Base-by-base conservation (phyloP, 2,797 vertebrate genomes). In the Pangasius larnaudii region DNA sequence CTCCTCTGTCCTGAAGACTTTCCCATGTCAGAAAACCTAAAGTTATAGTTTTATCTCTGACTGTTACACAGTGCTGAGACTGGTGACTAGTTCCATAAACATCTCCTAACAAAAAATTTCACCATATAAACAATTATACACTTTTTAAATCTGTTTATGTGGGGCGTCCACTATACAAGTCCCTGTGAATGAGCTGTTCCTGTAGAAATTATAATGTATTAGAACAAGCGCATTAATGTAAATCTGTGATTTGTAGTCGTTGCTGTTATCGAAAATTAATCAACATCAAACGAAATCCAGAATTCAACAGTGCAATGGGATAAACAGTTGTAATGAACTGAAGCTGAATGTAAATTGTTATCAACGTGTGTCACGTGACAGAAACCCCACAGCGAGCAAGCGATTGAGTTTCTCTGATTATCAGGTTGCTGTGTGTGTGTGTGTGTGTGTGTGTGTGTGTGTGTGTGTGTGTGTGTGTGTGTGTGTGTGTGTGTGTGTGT, bases 381-480 rank as follows among this genome's bases (percentile, higher is more conserved):
- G 58, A 82, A 82, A 82, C 36, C 27, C 8, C 39, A 42, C 6
- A 9, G 39, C 3, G 18, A 65, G 39, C 79, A 63, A 7, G 14
- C 0, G 14, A 18, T 49, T 82, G 58, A 0, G 14, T 63, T 65
- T 61, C 58, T 61, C 36, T 63, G 80, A 39, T 46, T 65, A 82
- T 46, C 39, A 13, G 56, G 78, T 81, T 81, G 78, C 53, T 22
- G 83, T 16, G 65, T 67, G 83, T 16, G 65, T 53, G 59, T 49
- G 81, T 30, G 42, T n/a, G n/a, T n/a, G n/a, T n/a, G n/a, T n/a
- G n/a, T n/a, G n/a, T n/a, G n/a, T n/a, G n/a, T n/a, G n/a, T n/a
- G n/a, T n/a, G n/a, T n/a, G n/a, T n/a, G n/a, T n/a, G n/a, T n/a
- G n/a, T n/a, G n/a, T n/a, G n/a, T n/a, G n/a, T n/a, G n/a, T n/a